Conservation (phyloP, 2,113 vertebrate genomes). For the Silurus glanis region DNA sequence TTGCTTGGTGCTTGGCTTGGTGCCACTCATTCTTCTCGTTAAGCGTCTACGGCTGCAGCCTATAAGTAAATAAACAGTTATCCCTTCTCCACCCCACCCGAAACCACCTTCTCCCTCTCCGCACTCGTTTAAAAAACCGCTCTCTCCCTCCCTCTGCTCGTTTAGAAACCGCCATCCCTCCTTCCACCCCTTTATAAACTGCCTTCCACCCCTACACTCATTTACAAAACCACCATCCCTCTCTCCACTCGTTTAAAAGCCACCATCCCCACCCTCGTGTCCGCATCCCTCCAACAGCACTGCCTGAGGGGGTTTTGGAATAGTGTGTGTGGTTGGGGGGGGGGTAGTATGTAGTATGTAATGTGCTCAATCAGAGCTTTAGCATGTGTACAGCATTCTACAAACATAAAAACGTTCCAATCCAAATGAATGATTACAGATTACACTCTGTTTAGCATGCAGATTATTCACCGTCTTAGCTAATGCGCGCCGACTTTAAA, state of each 20-base stretch:
- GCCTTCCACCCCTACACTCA: slow-evolving; percentile 40
- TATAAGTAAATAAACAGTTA: slow-evolving; percentile 54
- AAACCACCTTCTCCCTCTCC: slow-evolving; percentile 50
- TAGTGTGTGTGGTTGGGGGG: neutral
- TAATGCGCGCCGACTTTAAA: slow-evolving; percentile 53
- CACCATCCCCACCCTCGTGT: slow-evolving; percentile 46
- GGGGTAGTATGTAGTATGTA: slow-evolving; percentile 16
- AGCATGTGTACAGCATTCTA: slow-evolving; percentile 38
- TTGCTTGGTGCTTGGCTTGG: slow-evolving; percentile 36
- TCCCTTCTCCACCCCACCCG: slow-evolving; percentile 47
- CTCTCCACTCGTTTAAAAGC: slow-evolving; percentile 45
- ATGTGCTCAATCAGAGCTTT: slow-evolving; percentile 24
- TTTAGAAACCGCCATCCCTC: slow-evolving; percentile 50
- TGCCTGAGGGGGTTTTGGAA: slow-evolving; percentile 4
- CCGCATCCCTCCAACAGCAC: slow-evolving; percentile 29
- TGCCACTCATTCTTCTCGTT: slow-evolving; percentile 53
- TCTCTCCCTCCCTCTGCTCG: slow-evolving; percentile 45
- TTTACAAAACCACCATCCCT: slow-evolving; percentile 53
- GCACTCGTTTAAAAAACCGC: slow-evolving; percentile 46
- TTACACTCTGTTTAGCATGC: slow-evolving; percentile 34
- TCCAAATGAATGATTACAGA: slow-evolving; percentile 27
- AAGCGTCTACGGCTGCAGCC: slow-evolving; percentile 49
- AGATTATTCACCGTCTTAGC: slow-evolving; percentile 41
- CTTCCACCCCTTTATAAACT: slow-evolving; percentile 47
- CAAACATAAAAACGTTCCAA: slow-evolving; percentile 45